A percentile compares a stretch with the other conserved stretches of the same genome.
These are phyloP conservation scores for Thymallus thymallus DNA, from an alignment of 2,113 vertebrate genomes.

Conservation along the genomic window DNA sequence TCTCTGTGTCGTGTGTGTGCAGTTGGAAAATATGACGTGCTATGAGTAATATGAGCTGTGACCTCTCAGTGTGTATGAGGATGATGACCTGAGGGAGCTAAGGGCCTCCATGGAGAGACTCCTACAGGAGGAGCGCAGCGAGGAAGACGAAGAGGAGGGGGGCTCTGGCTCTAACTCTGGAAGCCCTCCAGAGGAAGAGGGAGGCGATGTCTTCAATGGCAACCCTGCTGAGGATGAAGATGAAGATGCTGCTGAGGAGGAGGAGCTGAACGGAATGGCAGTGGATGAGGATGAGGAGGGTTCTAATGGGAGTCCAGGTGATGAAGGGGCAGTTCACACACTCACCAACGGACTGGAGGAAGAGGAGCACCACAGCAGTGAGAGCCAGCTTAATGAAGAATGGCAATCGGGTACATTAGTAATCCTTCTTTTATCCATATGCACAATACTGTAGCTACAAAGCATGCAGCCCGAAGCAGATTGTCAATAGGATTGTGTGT, in stretches of 20 bases:
- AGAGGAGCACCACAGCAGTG: conserved; percentile 80
- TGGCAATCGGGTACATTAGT: conserved; percentile 88
- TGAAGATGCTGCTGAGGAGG: conserved; percentile 50
- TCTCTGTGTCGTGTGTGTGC: not conserved
- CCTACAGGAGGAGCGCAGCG: conserved; percentile 80
- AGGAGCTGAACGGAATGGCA: conserved; percentile 50
- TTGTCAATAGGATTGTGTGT: conserved; percentile 2
- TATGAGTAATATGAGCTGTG: not conserved
- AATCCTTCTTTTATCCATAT: not conserved
- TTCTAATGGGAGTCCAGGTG: conserved; percentile 67
- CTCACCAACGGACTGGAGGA: conserved; percentile 72
- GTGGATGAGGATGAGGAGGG: conserved; percentile 69
- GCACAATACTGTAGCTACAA: not conserved
- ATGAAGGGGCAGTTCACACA: conserved; percentile 64
- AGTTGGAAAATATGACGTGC: not conserved
- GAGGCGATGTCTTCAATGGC: conserved; percentile 42
- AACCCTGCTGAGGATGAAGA: conserved; percentile 73
- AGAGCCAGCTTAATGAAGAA: conserved; percentile 89
- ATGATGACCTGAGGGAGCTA: conserved; percentile 88
- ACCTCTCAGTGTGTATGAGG: conserved; percentile 82
- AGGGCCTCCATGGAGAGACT: conserved; percentile 93
- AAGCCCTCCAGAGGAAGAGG: conserved; percentile 44
- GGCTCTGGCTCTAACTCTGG: conserved; percentile 71
- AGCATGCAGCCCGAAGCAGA: not conserved
- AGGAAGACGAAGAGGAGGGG: conserved; percentile 38